Evolutionary conservation across 1,140 invertebrate species (phyloP).

Genomic region (Zaprionus capensis): DNA sequence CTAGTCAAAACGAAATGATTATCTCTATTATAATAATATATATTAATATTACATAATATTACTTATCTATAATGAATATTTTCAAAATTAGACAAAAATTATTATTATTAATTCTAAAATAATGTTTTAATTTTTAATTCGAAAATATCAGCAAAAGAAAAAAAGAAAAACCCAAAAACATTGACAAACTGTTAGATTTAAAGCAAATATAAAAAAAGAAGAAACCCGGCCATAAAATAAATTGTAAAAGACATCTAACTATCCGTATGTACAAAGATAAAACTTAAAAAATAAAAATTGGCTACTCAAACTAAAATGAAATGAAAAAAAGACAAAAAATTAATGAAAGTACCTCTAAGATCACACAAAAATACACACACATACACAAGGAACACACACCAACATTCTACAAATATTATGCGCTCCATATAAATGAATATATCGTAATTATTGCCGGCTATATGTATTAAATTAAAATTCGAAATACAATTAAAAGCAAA

Average conservation of each 20-base stretch:
- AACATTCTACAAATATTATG: constrained; percentile 70
- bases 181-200: constrained; percentile 59
- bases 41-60: constrained; percentile 67
- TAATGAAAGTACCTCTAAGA: constrained; percentile 64
- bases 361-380: constrained; percentile 21
- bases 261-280: constrained; percentile 45
- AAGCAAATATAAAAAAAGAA: constrained; percentile 23
- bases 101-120: constrained; percentile 70
- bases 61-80: constrained; percentile 64
- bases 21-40: constrained; percentile 60
- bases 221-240: constrained; percentile 32
- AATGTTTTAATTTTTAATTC: constrained; percentile 65
- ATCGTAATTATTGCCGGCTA: constrained; percentile 77
- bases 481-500: constrained; percentile 82
- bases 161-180: constrained; percentile 7
- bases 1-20: constrained; percentile 51
- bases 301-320: constrained; percentile 36
- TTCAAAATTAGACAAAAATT: constrained; percentile 79
- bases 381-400: constrained; percentile 31
- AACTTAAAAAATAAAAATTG: constrained; percentile 35
- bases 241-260: constrained; percentile 31
- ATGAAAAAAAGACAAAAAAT: constrained; percentile 22
- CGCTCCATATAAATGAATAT: constrained; percentile 67
- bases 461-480: constrained; percentile 73
- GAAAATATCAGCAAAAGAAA: constrained; percentile 61